Evolutionary conservation across 2,797 vertebrate genomes (phyloP).

Genomic region (Rhincodon typus): DNA sequence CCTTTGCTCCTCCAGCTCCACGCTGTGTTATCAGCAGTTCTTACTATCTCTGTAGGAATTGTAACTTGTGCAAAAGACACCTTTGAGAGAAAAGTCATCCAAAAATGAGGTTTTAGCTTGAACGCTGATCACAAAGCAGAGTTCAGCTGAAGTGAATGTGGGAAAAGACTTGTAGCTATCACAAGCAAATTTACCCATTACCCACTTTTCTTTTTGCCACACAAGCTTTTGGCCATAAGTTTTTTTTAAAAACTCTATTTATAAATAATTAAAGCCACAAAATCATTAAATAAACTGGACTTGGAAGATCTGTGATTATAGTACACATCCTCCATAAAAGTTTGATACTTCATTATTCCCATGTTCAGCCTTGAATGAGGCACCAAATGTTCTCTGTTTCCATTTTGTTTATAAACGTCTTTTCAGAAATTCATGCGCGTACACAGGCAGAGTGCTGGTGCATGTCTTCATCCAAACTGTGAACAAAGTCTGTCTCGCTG

Average conservation of each 20-base stretch:
- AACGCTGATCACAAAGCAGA: no score
- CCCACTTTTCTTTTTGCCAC: neutral
- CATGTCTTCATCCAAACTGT: no score
- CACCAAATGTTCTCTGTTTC: neutral
- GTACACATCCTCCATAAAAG: neutral
- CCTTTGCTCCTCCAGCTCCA: no score
- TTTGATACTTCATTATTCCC: neutral
- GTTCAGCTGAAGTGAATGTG: no score
- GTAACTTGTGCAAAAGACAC: no score
- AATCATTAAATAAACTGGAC: neutral
- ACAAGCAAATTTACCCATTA: no score
- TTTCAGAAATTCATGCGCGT: neutral
- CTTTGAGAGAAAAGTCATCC: no score
- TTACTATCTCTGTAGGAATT: neutral
- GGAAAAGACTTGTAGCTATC: no score
- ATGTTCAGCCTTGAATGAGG: neutral
- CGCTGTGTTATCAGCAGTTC: no score
- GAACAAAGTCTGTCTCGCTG: neutral
- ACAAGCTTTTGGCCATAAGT: neutral
- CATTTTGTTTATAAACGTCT: neutral
- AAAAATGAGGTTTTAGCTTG: no score
- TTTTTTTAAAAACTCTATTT: neutral
- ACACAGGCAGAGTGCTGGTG: rapidly evolving
- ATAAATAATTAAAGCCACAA: neutral
- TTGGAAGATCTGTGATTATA: neutral